Evolutionary conservation across 2,797 vertebrate genomes (phyloP).

Genomic region (Acanthurus tractus): DNA sequence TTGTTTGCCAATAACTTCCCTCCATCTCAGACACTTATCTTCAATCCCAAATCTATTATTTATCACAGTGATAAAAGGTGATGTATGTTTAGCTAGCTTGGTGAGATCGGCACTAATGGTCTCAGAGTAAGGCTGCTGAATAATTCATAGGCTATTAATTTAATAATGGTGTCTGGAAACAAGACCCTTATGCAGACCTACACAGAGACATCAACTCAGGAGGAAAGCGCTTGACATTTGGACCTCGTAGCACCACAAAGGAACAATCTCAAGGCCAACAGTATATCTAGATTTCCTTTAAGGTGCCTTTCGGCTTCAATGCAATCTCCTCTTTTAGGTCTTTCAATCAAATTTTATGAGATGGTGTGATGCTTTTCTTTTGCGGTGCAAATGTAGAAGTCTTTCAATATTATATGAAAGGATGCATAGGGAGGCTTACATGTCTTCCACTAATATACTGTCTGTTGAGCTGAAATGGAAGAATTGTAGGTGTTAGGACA

Average conservation of each 20-base stretch:
- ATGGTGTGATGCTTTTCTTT: constrained; percentile 76
- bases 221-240: constrained; percentile 84
- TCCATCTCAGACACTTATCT: constrained; percentile 61
- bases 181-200: constrained; percentile 73
- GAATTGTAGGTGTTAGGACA: constrained; percentile 85
- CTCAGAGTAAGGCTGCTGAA: constrained; percentile 72
- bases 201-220: constrained; percentile 73
- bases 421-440: constrained; percentile 87
- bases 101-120: constrained; percentile 78
- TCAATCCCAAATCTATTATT: constrained; percentile 78
- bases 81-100: constrained; percentile 68
- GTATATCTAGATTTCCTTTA: constrained; percentile 34
- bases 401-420: constrained; percentile 78
- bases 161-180: constrained; percentile 82
- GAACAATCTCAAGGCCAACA: constrained; percentile 51
- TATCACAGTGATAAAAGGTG: constrained; percentile 69
- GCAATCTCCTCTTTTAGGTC: constrained; percentile 41
- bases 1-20: constrained; percentile 65
- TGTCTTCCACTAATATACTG: constrained; percentile 91
- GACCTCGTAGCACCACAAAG: constrained; percentile 82
- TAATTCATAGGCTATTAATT: constrained; percentile 82
- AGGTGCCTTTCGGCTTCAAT: constrained; percentile 42
- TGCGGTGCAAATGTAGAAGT: constrained; percentile 83
- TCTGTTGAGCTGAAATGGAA: constrained; percentile 90
- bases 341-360: constrained; percentile 54